These are phyloP conservation scores for Cyanoderma ruficeps DNA, from an alignment of 2,113 vertebrate genomes.

Conservation along the genomic window DNA sequence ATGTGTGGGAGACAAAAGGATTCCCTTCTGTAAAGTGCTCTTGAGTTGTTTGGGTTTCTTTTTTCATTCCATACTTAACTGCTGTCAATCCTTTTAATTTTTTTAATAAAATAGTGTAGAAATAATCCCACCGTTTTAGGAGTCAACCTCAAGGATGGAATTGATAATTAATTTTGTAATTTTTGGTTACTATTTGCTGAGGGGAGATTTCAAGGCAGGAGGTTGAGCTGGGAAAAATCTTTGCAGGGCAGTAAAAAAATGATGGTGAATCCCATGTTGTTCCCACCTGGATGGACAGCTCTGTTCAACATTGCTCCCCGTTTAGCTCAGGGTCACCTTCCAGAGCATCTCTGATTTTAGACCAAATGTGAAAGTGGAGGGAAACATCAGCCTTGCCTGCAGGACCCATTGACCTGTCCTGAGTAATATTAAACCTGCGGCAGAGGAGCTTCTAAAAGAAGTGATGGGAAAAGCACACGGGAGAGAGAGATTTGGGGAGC, in stretches of 20 bases:
- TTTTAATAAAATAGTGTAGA: not conserved
- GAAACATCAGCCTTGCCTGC: not conserved
- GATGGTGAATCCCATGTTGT: accelerated
- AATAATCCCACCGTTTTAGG: not conserved
- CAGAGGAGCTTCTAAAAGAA: not conserved
- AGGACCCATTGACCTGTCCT: not conserved
- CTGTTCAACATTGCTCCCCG: not conserved
- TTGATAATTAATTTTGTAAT: not conserved
- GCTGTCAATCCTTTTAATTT: not conserved
- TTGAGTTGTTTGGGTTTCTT: not conserved
- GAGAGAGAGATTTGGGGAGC: not conserved
- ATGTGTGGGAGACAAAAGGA: not conserved
- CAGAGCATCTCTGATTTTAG: not conserved
- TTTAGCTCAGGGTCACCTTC: not conserved
- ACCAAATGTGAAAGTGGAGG: not conserved
- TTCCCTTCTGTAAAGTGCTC: not conserved
- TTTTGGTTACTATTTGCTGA: not conserved
- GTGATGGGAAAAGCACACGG: not conserved
- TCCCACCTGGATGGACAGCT: not conserved
- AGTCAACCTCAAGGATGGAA: not conserved
- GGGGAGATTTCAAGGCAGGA: not conserved
- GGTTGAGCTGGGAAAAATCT: not conserved
- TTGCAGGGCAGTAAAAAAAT: not conserved
- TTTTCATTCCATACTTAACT: not conserved
- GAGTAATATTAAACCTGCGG: not conserved